These are phyloP conservation scores for Gastrophysa polygoni DNA, from an alignment of 2,888 invertebrate species.

Conservation along the genomic window DNA sequence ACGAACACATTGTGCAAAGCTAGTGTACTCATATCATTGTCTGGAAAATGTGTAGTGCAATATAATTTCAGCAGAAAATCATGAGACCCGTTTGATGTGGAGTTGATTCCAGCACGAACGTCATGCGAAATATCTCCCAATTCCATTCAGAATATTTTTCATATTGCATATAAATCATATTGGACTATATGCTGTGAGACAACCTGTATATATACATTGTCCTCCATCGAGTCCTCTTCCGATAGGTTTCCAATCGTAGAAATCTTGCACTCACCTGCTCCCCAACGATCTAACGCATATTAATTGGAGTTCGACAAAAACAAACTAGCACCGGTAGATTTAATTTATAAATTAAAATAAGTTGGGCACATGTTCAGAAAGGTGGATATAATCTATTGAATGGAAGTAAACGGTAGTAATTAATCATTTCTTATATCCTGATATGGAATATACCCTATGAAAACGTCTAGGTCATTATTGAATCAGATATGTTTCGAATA, in stretches of 20 bases:
- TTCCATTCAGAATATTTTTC: no score
- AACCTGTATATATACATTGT: background rate
- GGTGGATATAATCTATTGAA: constrained; percentile 5
- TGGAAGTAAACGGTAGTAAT: constrained; percentile 16
- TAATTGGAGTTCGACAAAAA: constrained; percentile 40
- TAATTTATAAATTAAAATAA: constrained; percentile 44
- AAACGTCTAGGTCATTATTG: background rate
- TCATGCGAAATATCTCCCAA: no score
- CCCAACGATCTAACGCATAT: constrained; percentile 37
- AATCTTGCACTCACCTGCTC: constrained; percentile 35
- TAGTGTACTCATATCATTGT: no score
- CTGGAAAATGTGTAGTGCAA: no score
- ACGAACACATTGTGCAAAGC: no score
- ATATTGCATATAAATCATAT: no score
- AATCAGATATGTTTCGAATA: background rate
- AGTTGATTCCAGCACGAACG: no score
- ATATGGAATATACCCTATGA: background rate
- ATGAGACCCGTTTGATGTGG: no score
- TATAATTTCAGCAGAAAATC: no score
- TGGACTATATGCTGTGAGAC: no score
- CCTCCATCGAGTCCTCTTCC: background rate
- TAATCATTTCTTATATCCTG: constrained; percentile 18
- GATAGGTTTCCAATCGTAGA: background rate
- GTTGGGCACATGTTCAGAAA: background rate
- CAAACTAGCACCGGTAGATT: constrained; percentile 37